These are phyloP conservation scores for Rhingia rostrata DNA, from an alignment of 2,888 invertebrate species.

Conservation along the genomic window DNA sequence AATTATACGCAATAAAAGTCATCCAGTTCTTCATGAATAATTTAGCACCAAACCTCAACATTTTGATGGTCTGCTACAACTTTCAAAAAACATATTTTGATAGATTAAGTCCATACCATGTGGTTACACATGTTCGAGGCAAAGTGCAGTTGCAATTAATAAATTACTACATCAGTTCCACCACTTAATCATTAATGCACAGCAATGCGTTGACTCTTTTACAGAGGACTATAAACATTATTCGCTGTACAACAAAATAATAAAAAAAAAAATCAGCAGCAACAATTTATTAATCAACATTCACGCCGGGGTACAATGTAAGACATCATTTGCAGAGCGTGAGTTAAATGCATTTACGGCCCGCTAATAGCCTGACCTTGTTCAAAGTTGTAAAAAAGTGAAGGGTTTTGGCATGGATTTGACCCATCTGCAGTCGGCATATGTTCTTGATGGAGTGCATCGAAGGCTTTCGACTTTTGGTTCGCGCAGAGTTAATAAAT, in stretches of 20 bases:
- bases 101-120: neutral
- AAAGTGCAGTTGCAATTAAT: constrained; percentile 13
- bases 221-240: constrained; percentile 2
- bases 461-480: neutral
- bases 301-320: constrained; percentile 14
- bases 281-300: constrained; percentile 3
- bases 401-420: neutral
- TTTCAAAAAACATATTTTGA: too few relatives aligned
- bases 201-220: neutral
- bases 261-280: too few relatives aligned
- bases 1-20: too few relatives aligned
- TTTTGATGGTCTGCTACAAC: too few relatives aligned
- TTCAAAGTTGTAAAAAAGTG: neutral
- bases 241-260: too few relatives aligned
- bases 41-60: too few relatives aligned
- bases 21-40: too few relatives aligned
- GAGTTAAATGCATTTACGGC: constrained; percentile 9
- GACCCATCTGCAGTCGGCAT: constrained; percentile 11
- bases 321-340: constrained; percentile 6
- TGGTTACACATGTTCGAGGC: constrained; percentile 5
- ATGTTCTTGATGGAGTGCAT: neutral
- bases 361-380: constrained; percentile 1
- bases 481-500: neutral
- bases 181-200: constrained; percentile 2
- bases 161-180: constrained; percentile 2